Evolutionary conservation across 2,797 vertebrate species (phyloP).

Genomic region (Eutrigla gurnardus): DNA sequence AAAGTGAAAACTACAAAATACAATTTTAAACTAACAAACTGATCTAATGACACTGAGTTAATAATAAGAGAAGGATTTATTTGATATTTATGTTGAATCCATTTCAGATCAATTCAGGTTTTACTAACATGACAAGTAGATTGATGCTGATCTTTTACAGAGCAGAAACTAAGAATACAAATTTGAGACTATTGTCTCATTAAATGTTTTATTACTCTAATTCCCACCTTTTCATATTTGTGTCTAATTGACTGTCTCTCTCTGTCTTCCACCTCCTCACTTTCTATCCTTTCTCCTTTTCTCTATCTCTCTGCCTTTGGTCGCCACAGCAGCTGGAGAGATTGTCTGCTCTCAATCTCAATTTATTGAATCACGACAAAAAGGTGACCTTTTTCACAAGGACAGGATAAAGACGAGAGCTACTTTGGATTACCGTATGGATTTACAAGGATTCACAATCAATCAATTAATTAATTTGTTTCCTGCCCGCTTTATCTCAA

Average conservation of each 20-base stretch:
- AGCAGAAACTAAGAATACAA: neutral
- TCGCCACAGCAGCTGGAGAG: conserved; percentile 24
- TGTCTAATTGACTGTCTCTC: conserved; percentile 4
- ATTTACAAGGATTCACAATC: neutral
- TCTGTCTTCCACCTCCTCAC: conserved; percentile 11
- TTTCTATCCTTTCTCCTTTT: neutral
- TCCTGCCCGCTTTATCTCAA: neutral
- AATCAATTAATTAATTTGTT: neutral
- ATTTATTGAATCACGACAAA: conserved; percentile 12
- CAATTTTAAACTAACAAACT: neutral
- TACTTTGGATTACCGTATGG: neutral
- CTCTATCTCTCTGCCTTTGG: conserved; percentile 8
- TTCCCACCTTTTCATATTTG: neutral
- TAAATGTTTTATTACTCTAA: neutral
- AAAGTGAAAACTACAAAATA: neutral
- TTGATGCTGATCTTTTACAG: neutral
- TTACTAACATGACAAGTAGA: neutral
- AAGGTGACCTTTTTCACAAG: neutral
- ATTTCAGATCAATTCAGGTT: neutral
- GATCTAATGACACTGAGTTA: neutral
- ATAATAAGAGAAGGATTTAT: neutral
- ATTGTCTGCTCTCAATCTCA: neutral
- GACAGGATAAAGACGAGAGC: neutral
- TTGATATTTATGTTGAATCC: neutral
- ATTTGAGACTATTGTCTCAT: neutral